These are phyloP conservation scores for Nipponia nippon DNA, from an alignment of 2,113 vertebrate genomes.

Conservation along the genomic window DNA sequence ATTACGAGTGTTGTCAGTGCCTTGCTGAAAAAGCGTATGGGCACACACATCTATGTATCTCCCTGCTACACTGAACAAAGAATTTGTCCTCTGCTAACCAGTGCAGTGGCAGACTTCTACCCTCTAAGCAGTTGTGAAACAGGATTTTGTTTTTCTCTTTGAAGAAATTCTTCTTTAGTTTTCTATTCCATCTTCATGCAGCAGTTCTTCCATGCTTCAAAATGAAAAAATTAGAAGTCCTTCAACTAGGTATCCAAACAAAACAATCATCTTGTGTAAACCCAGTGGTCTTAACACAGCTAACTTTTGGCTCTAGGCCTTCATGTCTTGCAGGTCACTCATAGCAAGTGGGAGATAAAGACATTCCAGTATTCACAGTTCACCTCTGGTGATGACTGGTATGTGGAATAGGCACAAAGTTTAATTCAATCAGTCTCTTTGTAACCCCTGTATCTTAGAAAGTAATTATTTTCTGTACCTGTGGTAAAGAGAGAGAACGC, in stretches of 20 bases:
- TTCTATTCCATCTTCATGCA: neutral
- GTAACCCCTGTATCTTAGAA: neutral
- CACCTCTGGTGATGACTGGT: constrained; percentile 32
- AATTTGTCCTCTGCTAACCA: neutral
- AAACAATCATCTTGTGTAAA: constrained; percentile 52
- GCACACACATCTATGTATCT: neutral
- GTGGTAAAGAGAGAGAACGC: neutral
- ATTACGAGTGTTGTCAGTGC: neutral
- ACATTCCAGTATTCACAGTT: constrained; percentile 41
- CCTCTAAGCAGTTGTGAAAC: neutral
- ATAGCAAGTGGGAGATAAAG: constrained; percentile 39
- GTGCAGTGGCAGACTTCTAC: neutral
- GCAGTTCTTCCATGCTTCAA: neutral
- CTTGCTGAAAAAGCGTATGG: neutral
- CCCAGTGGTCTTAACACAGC: constrained; percentile 47
- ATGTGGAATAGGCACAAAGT: constrained; percentile 22
- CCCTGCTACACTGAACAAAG: neutral
- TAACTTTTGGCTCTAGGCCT: constrained; percentile 24
- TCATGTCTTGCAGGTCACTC: constrained; percentile 43
- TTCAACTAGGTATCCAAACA: constrained; percentile 34
- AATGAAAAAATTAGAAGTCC: neutral
- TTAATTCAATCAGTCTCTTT: neutral
- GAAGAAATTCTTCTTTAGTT: neutral
- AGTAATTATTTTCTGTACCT: neutral
- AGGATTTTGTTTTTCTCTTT: neutral